Percentiles rank a stretch among this genome's conserved stretches.
Evolutionary conservation across 2,888 invertebrate species (phyloP).

Genomic region (Lysandra coridon): DNA sequence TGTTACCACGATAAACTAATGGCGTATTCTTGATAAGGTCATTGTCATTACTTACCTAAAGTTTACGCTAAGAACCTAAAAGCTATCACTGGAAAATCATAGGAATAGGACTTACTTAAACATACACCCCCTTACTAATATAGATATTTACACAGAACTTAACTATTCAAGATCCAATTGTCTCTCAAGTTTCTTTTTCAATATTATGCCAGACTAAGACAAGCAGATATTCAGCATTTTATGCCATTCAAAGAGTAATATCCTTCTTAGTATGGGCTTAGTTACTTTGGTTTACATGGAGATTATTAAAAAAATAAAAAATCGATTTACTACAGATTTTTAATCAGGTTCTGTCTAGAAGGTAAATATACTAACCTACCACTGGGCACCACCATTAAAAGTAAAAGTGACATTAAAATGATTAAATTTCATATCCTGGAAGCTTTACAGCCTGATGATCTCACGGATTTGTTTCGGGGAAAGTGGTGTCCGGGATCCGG

Average conservation of each 20-base stretch:
- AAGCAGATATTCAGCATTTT: no score
- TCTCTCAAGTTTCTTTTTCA: no score
- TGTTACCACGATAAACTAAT: background rate
- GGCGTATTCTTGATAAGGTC: background rate
- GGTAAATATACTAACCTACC: no score
- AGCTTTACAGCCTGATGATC: slow-evolving; percentile 4
- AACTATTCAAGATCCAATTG: no score
- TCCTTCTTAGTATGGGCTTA: background rate
- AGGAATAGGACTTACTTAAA: background rate
- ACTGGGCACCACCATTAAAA: background rate
- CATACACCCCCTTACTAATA: no score
- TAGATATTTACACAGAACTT: no score
- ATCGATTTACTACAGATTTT: no score
- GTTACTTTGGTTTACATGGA: background rate
- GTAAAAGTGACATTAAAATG: slow-evolving; percentile 7
- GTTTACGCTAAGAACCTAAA: background rate
- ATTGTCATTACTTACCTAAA: no score
- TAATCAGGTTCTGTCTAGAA: no score
- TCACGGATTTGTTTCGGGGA: slow-evolving; percentile 44
- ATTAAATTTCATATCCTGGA: slow-evolving; percentile 17
- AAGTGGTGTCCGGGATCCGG: slow-evolving; percentile 68
- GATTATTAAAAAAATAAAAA: background rate
- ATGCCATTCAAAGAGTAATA: no score
- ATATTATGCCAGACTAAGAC: no score
- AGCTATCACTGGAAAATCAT: background rate